Percentiles rank a stretch among this genome's conserved stretches.
phyloP scores from a whole-genome alignment of 2,797 vertebrate genomes.

The Anableps anableps region DNA sequence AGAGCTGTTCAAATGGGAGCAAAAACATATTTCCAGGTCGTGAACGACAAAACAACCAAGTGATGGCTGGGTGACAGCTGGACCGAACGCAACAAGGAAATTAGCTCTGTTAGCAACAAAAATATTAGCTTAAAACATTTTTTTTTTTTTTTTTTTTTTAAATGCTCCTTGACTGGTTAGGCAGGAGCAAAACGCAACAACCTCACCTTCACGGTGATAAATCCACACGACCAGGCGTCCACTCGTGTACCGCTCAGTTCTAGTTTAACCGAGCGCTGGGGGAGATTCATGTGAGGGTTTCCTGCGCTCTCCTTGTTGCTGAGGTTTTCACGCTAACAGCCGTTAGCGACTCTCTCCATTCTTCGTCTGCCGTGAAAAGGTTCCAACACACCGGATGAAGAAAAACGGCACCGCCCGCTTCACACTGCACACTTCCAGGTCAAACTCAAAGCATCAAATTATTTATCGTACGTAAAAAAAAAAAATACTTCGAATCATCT shows the following conservation, averaged over 20 bases:
- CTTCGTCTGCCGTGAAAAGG: conserved; percentile 58
- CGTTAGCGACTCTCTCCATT: conserved; percentile 58
- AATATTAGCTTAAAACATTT: conserved; percentile 55
- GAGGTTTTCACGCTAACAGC: conserved; percentile 51
- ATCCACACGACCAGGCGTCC: conserved; percentile 22
- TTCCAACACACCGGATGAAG: conserved; percentile 69
- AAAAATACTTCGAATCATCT: neutral
- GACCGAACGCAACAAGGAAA: conserved; percentile 73
- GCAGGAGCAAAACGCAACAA: conserved; percentile 37
- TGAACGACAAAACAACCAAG: conserved; percentile 36
- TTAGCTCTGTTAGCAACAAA: conserved; percentile 70
- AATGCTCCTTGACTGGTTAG: conserved; percentile 25
- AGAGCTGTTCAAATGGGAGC: neutral
- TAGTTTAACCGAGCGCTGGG: neutral
- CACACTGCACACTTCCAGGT: conserved; percentile 67
- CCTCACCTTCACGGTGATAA: conserved; percentile 59
- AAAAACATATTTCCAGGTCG: neutral
- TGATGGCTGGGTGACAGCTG: conserved; percentile 66
- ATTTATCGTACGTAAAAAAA: neutral
- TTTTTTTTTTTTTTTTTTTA: too few relatives aligned
- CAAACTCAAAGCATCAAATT: conserved; percentile 8
- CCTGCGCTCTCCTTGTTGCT: conserved; percentile 40
- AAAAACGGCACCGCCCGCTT: conserved; percentile 78
- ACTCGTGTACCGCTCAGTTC: neutral
- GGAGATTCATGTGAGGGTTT: neutral